Base-by-base conservation (phyloP, 2,888 invertebrate genomes). In the Eilema caniola region DNA sequence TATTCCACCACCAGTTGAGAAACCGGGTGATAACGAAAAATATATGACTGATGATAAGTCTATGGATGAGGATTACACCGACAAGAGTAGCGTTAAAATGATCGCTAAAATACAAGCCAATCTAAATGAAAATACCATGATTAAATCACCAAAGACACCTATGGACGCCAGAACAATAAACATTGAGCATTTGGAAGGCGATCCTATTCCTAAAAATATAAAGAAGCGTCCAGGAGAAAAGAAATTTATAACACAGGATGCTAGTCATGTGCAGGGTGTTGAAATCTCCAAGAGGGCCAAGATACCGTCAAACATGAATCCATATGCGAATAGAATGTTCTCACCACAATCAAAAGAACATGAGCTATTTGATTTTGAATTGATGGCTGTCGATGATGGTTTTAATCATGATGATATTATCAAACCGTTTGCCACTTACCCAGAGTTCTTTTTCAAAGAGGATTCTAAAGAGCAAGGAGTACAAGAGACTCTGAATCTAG, bases 381-480 rank as follows among this genome's bases (percentile, higher is more conserved):
- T 97, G 85, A 87, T 97, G 72, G 95, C 96, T 1, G 95, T 96
- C 62, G 97, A 97, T 80, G 97, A 97, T 76, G 96, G 96, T 60
- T 97, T 97, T 82, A 96, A 96, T 81, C 95, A 96, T 57, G 96
- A 96, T 72, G 97, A 97, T 82, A 94, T 96, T 59, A 95, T 96
- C 85, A 96, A 96, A 84, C 96, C 97, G 0, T 97, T 97, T 87
- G 96, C 96, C 10, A 96, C 97, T 71, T 96, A 96, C 77, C 96
- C 96, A 62, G 96, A 97, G 77, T 95, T 96, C 84, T 93, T 97
- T 76, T 97, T 97, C 85, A 97, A 97, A 85, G 97, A 97, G 86
- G 97, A 98, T 86, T 96, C 97, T 3, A 97, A 97, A 86, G 98
- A 98, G 88, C 96, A 95, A 82, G 97, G 97, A 81, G 97, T 97